These are phyloP conservation scores for Platalea minor DNA, from an alignment of 2,797 vertebrate genomes.

Conservation along the genomic window DNA sequence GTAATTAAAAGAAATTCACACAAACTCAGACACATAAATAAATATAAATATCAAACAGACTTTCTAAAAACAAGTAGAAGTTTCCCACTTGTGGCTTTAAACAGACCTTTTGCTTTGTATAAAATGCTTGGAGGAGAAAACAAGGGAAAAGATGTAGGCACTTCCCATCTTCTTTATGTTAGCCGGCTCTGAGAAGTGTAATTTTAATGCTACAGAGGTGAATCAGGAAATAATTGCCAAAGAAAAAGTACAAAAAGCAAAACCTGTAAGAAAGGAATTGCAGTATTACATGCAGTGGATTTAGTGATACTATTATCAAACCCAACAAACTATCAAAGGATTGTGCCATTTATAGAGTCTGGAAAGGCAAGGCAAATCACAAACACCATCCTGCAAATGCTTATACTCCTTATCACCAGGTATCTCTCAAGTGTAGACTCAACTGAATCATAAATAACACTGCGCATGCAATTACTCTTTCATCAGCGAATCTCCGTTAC, in stretches of 20 bases:
- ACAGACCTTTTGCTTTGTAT: neutral
- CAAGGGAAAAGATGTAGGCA: neutral
- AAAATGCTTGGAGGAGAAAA: neutral
- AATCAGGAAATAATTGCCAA: neutral
- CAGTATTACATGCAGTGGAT: neutral
- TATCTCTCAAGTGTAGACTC: neutral
- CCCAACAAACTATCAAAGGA: neutral
- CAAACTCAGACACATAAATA: neutral
- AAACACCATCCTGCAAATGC: neutral
- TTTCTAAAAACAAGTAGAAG: neutral
- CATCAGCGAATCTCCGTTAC: neutral
- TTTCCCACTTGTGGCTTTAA: neutral
- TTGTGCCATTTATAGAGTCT: neutral
- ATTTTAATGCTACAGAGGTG: neutral
- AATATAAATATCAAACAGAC: neutral
- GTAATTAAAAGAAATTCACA: neutral
- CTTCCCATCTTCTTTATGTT: neutral
- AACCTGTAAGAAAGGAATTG: neutral
- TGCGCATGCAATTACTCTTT: neutral
- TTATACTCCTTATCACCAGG: neutral
- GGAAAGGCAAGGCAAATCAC: neutral
- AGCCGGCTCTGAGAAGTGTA: neutral
- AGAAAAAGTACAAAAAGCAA: neutral
- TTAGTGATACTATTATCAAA: neutral
- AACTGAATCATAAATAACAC: neutral